phyloP scores from a whole-genome alignment of 1,140 invertebrate species.

The Drosophila micromelanica region DNA sequence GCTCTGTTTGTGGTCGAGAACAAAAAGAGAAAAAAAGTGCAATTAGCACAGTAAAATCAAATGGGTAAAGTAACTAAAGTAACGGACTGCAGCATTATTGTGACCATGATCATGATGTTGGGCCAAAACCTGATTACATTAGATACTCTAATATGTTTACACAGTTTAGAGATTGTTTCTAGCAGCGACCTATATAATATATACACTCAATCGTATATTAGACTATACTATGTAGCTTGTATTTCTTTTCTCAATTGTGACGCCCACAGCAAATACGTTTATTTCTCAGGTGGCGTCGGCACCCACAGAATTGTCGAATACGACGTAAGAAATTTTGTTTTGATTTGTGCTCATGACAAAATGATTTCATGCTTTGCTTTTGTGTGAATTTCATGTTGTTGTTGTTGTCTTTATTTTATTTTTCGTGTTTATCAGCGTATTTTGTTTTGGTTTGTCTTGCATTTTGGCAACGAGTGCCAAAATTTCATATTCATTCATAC shows the following conservation, averaged over 20 bases:
- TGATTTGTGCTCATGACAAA: constrained; percentile 66
- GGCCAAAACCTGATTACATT: constrained; percentile 2
- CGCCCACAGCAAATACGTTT: constrained; percentile 16
- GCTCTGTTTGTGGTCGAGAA: background rate
- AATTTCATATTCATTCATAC: constrained; percentile 67
- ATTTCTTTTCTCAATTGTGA: constrained; percentile 12
- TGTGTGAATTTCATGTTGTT: constrained; percentile 17
- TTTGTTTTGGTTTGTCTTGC: constrained; percentile 60
- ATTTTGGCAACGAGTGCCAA: constrained; percentile 42
- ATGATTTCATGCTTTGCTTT: constrained; percentile 56
- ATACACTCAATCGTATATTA: constrained; percentile 1
- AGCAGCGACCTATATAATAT: background rate
- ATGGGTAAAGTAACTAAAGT: background rate
- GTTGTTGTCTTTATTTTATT: background rate
- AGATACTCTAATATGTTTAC: background rate
- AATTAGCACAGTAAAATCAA: background rate
- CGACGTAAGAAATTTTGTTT: constrained; percentile 55
- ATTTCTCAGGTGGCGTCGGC: constrained; percentile 24
- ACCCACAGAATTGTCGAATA: constrained; percentile 6
- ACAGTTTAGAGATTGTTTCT: background rate
- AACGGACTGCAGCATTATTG: constrained; percentile 2
- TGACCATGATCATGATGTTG: constrained; percentile 1
- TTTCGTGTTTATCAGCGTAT: constrained; percentile 34
- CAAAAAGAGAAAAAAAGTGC: background rate
- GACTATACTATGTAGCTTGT: constrained; percentile 1